Evolutionary conservation across 2,797 vertebrate species (phyloP), one percentile per base, ranked within the genome.

Genomic region (Chelonia mydas): DNA sequence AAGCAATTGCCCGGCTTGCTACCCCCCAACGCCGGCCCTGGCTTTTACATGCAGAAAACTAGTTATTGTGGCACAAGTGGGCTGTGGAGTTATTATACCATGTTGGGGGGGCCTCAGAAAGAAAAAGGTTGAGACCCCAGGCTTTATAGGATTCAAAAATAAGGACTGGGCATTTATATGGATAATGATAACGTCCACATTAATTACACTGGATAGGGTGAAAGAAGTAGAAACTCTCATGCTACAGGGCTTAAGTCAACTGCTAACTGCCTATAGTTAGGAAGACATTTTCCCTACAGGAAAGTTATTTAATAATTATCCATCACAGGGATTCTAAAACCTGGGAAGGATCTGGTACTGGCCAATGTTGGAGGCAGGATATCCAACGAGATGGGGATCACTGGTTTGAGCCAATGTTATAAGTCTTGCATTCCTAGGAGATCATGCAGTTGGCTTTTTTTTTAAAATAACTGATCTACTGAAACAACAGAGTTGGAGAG

Each of bases 331-430:
- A 86, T 19, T 79, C 68, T 21, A 55, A 7, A 53, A 37, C 55
- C 49, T 61, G n/a, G 1, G 0, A n/a, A 53, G 28, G 4, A 54
- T 83, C 17, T 23, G 33, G 25, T 10, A 49, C 7, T 2, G 23
- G 61, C 7, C 81, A 72, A n/a, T 90, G 21, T 27, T 13, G 31
- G 65, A 74, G 41, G 23, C 0, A 2, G 74, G 28, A 31, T 41
- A 50, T 6, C 1, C 19, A 7, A 83, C 83, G 5, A 83, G 57
- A 53, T 0, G 41, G 2, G 65, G 3, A n/a, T 5, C 81, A 3
- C 27, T 51, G 47, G 4, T 31, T 72, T 79, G 61, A 57, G 54
- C 31, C 33, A 23, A 86, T 33, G 91, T 28, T 41, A 57, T 2
- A 2, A n/a, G 55, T 33, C n/a, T 61, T 37, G 25, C 5, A n/a